Evolutionary conservation across 2,888 invertebrate species (phyloP), one percentile per base, ranked within the genome.

Genomic region (Philonicus albiceps): DNA sequence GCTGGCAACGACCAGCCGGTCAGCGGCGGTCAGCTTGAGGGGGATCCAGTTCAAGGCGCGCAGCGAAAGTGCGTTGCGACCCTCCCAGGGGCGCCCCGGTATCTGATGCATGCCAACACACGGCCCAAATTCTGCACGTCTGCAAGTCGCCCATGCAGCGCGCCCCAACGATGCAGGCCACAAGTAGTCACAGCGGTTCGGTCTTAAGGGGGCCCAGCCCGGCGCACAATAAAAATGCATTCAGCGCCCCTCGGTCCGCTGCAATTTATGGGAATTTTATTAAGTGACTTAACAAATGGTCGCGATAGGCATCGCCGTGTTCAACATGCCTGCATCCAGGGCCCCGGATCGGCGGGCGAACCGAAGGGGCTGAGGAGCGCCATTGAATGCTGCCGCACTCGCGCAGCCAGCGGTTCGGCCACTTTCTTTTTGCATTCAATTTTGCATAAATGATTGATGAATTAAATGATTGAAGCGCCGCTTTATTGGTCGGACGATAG

Each of bases 191-290:
- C n/a, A n/a, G 3, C 40, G 40, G 40, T 19, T 22, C 55, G 43
- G 85, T 34, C 75, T 75, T 34, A 40, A 43, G 78, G 40, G 40
- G 16, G 81, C 81, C 53, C 55, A 43, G 73, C 27, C 64, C 30
- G 19, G 37, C 37, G 19, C 34, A 53, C 43, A 85, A 85, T 31
- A 75, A 84, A 75, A 85, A 53, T 85, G 85, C 85, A 85, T 75
- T 53, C 49, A 85, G 87, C 86, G 87, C 88, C 87, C 88, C 88
- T 86, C 88, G 88, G 88, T 84, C 87, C 83, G 81, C 87, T 78
- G 84, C 88, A 89, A 89, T 89, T 89, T 89, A 89, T 89, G 89
- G 88, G 86, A 88, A 88, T 89, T 89, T 89, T 89, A 89, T 89
- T 88, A 89, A 89, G 89, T 89, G 88, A 88, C 88, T 89, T 89